Evolutionary conservation across 35 echinoderm and acorn worm genomes (phyloP), one percentile per base, ranked within the genome.

Genomic region (Eucidaris tribuloides): DNA sequence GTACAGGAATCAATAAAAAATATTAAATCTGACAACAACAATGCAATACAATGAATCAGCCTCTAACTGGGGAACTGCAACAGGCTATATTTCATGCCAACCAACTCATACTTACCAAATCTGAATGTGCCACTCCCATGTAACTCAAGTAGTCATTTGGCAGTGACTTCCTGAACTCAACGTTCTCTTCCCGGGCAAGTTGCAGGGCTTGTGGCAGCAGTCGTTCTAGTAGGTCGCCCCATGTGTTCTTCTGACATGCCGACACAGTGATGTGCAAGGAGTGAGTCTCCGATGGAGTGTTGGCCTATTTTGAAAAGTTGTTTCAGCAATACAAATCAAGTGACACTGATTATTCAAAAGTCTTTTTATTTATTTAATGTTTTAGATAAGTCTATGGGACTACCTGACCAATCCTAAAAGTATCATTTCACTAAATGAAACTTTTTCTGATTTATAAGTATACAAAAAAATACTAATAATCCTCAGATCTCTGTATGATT

Each of bases 241-340:
- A 99, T 23, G 96, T 90, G 59, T 89, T 93, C 59, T 78, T 83
- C 79, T 99, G 96, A 80, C 87, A 99, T 17, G 91, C 89, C 9
- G 96, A 99, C 19, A 99, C 30, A 0, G 96, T 99, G 41, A 99
- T 86, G 63, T 99, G 96, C 13, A 99, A 49, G 19, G 96, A 99
- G 42, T 99, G 96, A 19, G 76, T 90, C 46, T 99, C 96, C 4
- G 79, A 42, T 15, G 87, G 78, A 30, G 96, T 89, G 49, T 83
- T 80, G 62, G 96, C 96, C 96, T 99, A n/a, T n/a, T n/a, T n/a
- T n/a, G n/a, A n/a, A n/a, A n/a, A n/a, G n/a, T n/a, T n/a, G n/a
- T n/a, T n/a, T n/a, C n/a, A n/a, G n/a, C n/a, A n/a, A n/a, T n/a
- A n/a, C n/a, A n/a, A n/a, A n/a, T n/a, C n/a, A n/a, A n/a, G n/a